Conservation (phyloP, 2,113 vertebrate species). For the Hyperopisus bebe region DNA sequence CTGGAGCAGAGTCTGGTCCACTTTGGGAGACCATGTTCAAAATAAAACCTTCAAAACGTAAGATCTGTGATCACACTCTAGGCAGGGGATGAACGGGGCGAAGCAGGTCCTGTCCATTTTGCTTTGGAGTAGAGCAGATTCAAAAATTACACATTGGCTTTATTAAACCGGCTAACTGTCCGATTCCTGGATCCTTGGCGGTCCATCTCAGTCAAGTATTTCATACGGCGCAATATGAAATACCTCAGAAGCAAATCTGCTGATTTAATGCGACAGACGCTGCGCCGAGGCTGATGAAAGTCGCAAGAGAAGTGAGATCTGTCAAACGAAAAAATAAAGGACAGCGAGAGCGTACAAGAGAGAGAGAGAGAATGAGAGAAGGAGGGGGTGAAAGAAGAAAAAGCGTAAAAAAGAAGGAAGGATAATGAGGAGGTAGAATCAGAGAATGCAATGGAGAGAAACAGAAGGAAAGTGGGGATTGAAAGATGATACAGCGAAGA, state of each 20-base stretch:
- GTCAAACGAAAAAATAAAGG: not conserved
- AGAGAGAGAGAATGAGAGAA: no score
- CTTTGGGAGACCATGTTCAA: not conserved
- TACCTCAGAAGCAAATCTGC: not conserved
- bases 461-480: not conserved
- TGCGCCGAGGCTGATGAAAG: not conserved
- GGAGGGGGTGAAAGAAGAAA: not conserved
- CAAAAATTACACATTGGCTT: not conserved
- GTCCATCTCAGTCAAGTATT: not conserved
- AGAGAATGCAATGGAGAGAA: not conserved
- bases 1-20: not conserved
- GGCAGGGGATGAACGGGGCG: not conserved
- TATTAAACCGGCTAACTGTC: not conserved
- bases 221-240: constrained; percentile 1
- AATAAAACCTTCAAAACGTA: not conserved
- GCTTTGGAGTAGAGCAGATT: not conserved
- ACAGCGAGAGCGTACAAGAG: not conserved
- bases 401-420: not conserved
- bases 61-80: not conserved
- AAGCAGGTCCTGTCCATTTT: not conserved
- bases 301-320: not conserved
- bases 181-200: not conserved
- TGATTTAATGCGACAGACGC: not conserved
- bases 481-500: not conserved
- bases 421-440: not conserved